Conservation (phyloP, 2,113 vertebrate species). For the Urocolius indicus region DNA sequence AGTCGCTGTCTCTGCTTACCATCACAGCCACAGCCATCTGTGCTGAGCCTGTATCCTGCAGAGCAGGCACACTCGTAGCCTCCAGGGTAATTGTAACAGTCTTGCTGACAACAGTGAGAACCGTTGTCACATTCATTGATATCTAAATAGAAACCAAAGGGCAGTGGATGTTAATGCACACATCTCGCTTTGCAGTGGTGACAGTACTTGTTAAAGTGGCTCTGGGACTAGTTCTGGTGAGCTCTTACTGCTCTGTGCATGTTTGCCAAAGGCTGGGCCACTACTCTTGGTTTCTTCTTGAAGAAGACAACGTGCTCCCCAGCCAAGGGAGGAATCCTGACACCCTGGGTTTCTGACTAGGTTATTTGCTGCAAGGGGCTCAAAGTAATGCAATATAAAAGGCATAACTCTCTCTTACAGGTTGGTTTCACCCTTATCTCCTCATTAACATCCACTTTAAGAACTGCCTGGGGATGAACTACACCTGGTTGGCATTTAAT, state of each 20-base stretch:
- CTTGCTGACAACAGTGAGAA: constrained; percentile 89
- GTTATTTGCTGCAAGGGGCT: background rate
- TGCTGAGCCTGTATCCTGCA: constrained; percentile 84
- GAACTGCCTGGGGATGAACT: background rate
- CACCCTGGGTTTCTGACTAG: background rate
- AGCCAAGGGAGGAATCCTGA: background rate
- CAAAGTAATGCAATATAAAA: background rate
- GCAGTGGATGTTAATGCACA: background rate
- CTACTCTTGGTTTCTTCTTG: background rate
- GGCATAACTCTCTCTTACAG: background rate
- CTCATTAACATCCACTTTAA: background rate
- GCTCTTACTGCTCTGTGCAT: background rate
- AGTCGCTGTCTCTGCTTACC: constrained; percentile 70
- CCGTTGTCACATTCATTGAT: constrained; percentile 83
- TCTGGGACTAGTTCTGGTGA: background rate
- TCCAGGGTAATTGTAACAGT: constrained; percentile 90
- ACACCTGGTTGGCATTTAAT: background rate
- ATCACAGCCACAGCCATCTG: constrained; percentile 88
- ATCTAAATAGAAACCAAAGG: constrained; percentile 76
- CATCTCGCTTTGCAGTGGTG: background rate
- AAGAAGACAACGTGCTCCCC: background rate
- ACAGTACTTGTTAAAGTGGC: background rate
- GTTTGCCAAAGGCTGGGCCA: background rate
- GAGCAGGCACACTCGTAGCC: constrained; percentile 93
- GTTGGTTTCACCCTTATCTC: background rate